Base-by-base conservation (phyloP, 2,797 vertebrate genomes). In the Podargus strigoides region DNA sequence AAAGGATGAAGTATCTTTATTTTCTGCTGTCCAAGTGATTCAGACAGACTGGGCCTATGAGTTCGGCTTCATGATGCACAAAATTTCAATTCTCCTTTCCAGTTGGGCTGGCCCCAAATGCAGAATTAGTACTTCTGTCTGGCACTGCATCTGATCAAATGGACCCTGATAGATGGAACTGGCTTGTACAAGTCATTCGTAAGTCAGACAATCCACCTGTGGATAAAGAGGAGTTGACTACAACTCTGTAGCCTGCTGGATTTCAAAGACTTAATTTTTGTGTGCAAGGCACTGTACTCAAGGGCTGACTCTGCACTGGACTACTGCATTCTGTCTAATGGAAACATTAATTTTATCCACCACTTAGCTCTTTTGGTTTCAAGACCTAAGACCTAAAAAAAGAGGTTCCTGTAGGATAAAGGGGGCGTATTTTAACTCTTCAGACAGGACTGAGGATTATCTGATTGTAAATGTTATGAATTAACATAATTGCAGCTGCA, bases 121-220 rank as follows among this genome's bases (percentile, higher is more conserved):
- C 55, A 79, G 67, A 87, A 79, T 52, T 73, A 63, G 27, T 14
- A 6, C n/a, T 64, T 85, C 82, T 91, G 24, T 49, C 62, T 75
- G n/a, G 64, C 58, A 78, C 53, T 75, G 18, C 3, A 6, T 84
- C 52, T 46, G 19, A 80, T 67, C 50, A 68, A 50, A 68, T 12
- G n/a, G 59, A 81, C 24, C 18, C 55, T 82, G n/a, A 26, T 78
- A 62, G 73, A 32, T 81, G 62, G 82, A 78, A 64, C 66, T 58
- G 76, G 36, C 46, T 62, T 78, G 69, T 68, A 64, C 73, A 68
- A 81, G 73, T 59, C 87, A 84, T 44, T 87, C 46, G 24, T 39
- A 91, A 86, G n/a, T 39, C 77, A 87, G 55, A 66, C 36, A 93
- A 47, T 69, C 75, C 81, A 93, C 87, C 78, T 94, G 55, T 30